Percentiles rank a stretch among this genome's conserved stretches.
These are phyloP conservation scores for Caiman crocodilus DNA, from an alignment of 2,797 vertebrate species.

Conservation along the genomic window DNA sequence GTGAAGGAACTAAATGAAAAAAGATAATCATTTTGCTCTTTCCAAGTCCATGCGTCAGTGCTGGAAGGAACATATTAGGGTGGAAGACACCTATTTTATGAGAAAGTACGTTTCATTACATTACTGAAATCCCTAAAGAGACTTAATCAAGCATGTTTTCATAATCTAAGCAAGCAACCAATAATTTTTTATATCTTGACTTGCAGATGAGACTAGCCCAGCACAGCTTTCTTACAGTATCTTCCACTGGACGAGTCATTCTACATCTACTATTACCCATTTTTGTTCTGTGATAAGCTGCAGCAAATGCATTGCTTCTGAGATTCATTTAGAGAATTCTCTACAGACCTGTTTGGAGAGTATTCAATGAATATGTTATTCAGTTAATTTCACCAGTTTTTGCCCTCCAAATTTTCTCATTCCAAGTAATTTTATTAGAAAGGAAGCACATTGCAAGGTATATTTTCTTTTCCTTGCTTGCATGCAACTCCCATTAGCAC, in stretches of 20 bases:
- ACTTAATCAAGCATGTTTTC: neutral
- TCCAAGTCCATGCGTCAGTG: neutral
- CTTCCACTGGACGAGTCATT: neutral
- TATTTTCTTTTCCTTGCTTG: conserved; percentile 52
- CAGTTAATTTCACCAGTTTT: conserved; percentile 27
- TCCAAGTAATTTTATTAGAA: conserved; percentile 21
- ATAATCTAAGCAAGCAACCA: neutral
- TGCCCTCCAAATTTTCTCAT: conserved; percentile 11
- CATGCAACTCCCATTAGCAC: conserved; percentile 71
- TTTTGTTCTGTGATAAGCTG: neutral
- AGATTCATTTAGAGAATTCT: conserved; percentile 5
- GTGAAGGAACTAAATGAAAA: neutral
- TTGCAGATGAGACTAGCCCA: neutral
- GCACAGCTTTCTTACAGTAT: neutral
- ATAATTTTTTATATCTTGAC: neutral
- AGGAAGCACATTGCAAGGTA: conserved; percentile 42
- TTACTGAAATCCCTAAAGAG: neutral
- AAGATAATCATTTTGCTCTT: neutral
- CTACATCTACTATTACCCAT: neutral
- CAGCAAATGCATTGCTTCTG: neutral
- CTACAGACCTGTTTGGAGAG: neutral
- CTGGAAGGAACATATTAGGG: neutral
- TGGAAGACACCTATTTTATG: neutral
- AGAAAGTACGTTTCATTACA: neutral
- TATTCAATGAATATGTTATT: neutral